Percentiles rank a stretch among this genome's conserved stretches.
phyloP scores from a whole-genome alignment of 2,888 invertebrate species.

The Dicycla oo region DNA sequence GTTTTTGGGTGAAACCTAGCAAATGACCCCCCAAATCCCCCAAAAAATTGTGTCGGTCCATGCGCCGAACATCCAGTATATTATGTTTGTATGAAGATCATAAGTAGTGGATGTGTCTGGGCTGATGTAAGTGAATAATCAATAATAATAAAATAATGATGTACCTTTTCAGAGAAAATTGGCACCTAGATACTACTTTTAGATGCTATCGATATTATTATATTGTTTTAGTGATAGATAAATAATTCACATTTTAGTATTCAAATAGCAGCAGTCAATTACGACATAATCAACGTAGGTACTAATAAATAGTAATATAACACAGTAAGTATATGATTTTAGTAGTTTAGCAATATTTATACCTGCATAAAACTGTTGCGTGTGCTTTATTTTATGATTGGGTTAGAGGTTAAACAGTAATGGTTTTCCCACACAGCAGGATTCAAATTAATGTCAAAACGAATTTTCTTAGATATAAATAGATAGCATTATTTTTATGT shows the following conservation, averaged over 20 bases:
- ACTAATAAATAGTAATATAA: background rate
- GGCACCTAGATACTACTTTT: too few species aligned
- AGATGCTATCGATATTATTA: too few species aligned
- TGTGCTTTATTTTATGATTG: slow-evolving; percentile 40
- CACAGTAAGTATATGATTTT: slow-evolving; percentile 30
- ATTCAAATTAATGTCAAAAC: background rate
- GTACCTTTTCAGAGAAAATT: background rate
- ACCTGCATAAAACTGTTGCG: slow-evolving; percentile 28
- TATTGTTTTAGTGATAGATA: background rate
- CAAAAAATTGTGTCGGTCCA: too few species aligned
- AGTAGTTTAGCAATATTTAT: slow-evolving; percentile 21
- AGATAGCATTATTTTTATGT: background rate
- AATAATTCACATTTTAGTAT: slow-evolving; percentile 1
- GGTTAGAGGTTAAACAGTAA: slow-evolving; percentile 35
- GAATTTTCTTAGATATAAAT: background rate
- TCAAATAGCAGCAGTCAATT: background rate
- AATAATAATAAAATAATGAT: too few species aligned
- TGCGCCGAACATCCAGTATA: too few species aligned
- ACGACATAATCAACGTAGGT: background rate
- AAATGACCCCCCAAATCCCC: too few species aligned
- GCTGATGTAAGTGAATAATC: background rate
- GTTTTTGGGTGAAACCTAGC: too few species aligned
- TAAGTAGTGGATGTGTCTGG: background rate
- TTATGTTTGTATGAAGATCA: background rate
- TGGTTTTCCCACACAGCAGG: slow-evolving; percentile 13